Base-by-base conservation (phyloP, 92 coral and sea anemone genomes). In the Diadumene lineata region DNA sequence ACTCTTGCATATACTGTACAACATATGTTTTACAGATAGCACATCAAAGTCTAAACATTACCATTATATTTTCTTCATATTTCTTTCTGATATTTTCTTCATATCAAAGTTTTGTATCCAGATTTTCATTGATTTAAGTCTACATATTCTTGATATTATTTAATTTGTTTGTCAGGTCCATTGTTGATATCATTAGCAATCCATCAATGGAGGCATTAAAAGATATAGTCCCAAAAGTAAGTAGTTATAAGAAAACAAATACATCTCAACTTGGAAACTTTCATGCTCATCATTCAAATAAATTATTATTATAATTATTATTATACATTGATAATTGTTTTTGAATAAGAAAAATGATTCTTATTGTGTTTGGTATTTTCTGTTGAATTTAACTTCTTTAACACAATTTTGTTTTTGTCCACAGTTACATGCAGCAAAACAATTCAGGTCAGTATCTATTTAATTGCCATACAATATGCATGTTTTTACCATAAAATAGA, bases 211-310 rank as follows among this genome's bases (percentile, higher is more conserved):
- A 76, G 11, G 81, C 68, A 48, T 53, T 94, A 18, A 92, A 91
- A 38, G 75, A 69, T 43, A 86, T 94, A 46, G 92, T 90, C 21
- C 97, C 98, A 10, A 82, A 85, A 89, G 98, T 94, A 81, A 55
- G 50, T 34, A 19, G 11, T 7, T 19, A 64, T 64, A 53, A n/a
- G n/a, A n/a, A n/a, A n/a, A n/a, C n/a, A n/a, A n/a, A n/a, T n/a
- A n/a, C n/a, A n/a, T n/a, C n/a, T n/a, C n/a, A n/a, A n/a, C n/a
- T n/a, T n/a, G n/a, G n/a, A n/a, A n/a, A n/a, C n/a, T n/a, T n/a
- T n/a, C n/a, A n/a, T n/a, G n/a, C n/a, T n/a, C n/a, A n/a, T n/a
- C n/a, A n/a, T n/a, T n/a, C 22, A 9, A 9, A 4, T n/a, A 9
- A 9, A 11, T 21, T 56, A 56, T 56, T 56, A 18, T 8, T 56